Percentiles rank a stretch among this genome's conserved stretches.
phyloP scores from a whole-genome alignment of 1,140 invertebrate species.

The Yoshiicerus persimilis region DNA sequence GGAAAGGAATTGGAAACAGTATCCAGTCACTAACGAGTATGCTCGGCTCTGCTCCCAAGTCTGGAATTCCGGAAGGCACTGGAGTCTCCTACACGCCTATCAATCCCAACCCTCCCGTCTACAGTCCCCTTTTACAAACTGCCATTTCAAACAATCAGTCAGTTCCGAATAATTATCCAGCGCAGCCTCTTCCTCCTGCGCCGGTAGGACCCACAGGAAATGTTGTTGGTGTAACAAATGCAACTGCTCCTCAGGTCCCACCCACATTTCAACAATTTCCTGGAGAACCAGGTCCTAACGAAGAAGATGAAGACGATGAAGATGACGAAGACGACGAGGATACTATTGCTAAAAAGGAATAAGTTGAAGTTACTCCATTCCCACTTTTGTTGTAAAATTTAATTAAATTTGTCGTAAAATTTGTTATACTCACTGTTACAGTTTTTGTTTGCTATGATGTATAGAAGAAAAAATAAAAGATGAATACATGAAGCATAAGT shows the following conservation, averaged over 20 bases:
- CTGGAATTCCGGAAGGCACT: not conserved
- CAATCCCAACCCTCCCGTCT: not conserved
- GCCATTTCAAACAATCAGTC: not conserved
- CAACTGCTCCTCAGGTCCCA: not conserved
- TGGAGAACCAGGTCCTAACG: not conserved
- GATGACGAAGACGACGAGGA: not conserved
- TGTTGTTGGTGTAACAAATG: not conserved
- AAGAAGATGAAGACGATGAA: not conserved
- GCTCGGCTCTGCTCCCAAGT: not conserved
- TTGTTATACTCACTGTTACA: not conserved
- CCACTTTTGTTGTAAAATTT: not conserved
- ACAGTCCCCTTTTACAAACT: not conserved
- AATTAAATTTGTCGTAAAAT: not conserved
- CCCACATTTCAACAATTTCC: not conserved
- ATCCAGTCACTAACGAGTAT: not conserved
- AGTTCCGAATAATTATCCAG: no score
- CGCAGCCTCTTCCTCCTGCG: not conserved
- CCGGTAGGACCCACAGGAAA: not conserved
- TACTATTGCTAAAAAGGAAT: not conserved
- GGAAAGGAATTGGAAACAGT: not conserved
- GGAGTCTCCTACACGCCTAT: not conserved
- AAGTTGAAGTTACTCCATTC: not conserved
- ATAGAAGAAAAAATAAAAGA: no score
- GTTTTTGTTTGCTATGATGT: no score
- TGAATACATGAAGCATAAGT: no score